Evolutionary conservation across 2,888 invertebrate species (phyloP).

Genomic region (Stenurella melanura): DNA sequence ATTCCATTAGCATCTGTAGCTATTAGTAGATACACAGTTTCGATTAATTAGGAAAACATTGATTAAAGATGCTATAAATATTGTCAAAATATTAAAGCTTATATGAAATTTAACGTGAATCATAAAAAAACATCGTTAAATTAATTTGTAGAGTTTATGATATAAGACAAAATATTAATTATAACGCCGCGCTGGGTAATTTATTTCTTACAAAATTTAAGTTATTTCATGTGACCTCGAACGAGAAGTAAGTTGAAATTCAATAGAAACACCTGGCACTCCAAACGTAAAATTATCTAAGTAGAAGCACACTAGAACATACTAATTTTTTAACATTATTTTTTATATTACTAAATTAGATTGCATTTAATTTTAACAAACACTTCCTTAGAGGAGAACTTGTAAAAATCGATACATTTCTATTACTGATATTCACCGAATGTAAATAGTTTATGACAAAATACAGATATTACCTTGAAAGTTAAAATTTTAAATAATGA

Average conservation of each 20-base stretch:
- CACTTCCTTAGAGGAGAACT: too few species aligned
- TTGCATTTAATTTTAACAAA: too few species aligned
- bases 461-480: neutral
- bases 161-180: neutral
- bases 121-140: neutral
- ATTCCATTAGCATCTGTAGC: neutral
- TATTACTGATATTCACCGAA: neutral
- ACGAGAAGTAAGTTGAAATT: neutral
- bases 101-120: too few species aligned
- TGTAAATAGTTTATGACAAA: neutral
- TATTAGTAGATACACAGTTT: neutral
- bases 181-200: neutral
- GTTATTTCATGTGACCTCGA: neutral
- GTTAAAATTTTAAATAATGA: neutral
- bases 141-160: neutral
- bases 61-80: neutral
- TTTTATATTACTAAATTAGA: too few species aligned
- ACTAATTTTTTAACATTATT: too few species aligned
- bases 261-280: conserved; percentile 9
- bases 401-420: too few species aligned
- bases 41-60: neutral
- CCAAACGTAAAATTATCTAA: neutral
- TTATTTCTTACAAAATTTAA: neutral
- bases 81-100: neutral
- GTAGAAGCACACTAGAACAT: neutral